Evolutionary conservation across 1,140 invertebrate species (phyloP).

Genomic region (Anagrus nilaparvatae): DNA sequence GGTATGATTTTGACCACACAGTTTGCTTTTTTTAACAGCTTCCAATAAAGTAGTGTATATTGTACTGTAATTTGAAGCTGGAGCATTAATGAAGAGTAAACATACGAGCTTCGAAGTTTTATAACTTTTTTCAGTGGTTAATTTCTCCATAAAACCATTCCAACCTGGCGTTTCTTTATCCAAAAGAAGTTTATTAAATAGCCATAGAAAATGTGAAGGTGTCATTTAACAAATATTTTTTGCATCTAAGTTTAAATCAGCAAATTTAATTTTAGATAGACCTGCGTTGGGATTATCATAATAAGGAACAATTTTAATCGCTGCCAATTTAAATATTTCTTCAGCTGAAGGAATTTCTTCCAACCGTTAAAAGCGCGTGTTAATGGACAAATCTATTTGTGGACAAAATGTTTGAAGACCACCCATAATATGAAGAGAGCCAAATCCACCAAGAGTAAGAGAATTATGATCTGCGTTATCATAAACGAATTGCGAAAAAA

Average conservation of each 20-base stretch:
- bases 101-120: background rate
- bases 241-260: background rate
- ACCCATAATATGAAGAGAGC: slow-evolving; percentile 17
- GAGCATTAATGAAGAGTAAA: background rate
- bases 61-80: background rate
- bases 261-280: slow-evolving; percentile 1
- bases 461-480: slow-evolving; percentile 31
- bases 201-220: slow-evolving; percentile 1
- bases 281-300: background rate
- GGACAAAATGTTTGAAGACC: slow-evolving; percentile 14
- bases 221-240: background rate
- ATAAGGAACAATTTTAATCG: background rate
- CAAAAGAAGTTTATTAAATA: slow-evolving; percentile 3
- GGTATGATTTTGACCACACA: background rate
- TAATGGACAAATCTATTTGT: background rate
- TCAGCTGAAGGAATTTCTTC: background rate
- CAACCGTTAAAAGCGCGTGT: background rate
- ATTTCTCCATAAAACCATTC: background rate
- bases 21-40: background rate
- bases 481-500: slow-evolving; percentile 27
- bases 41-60: background rate
- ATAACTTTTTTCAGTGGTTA: background rate
- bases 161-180: background rate
- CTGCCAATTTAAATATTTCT: background rate
- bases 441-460: slow-evolving; percentile 15